Evolutionary conservation across 1,140 invertebrate genomes (phyloP), one percentile per base, ranked within the genome.

Genomic region (Ooceraea biroi): DNA sequence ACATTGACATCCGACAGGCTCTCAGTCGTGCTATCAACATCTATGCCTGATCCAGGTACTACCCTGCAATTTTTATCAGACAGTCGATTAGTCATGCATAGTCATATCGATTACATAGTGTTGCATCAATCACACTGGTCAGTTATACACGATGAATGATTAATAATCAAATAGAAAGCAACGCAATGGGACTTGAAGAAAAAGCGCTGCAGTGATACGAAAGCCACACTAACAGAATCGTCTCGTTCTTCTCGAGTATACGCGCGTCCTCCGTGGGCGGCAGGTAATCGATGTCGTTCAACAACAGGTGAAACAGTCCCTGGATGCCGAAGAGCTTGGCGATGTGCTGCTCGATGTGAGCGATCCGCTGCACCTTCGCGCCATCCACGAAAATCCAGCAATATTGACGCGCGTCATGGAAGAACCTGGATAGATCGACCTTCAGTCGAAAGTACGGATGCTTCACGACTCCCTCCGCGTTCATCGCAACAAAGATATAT

Each of bases 221-320:
- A 72, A 73, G 36, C 22, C 19, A 46, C 52, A 71, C 80, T 90
- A 74, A 90, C 91, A 74, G n/a, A 14, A 92, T 82, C 0, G 72
- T 83, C 61, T 91, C 90, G n/a, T 90, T 85, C 3, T 90, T 84
- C 3, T 90, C 85, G 0, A 91, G 58, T 71, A 92, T 63, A 10
- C 90, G 82, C 27, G 92, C 74, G 73, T 93, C 91, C 36, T 93
- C 93, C n/a, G 78, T 84, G 4, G 88, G 77, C 11, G 92, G 92
- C 11, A 93, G 76, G 83, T 92, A 90, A 27, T 91, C 88, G 4
- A 50, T 83, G 7, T 90, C 84, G 1, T 91, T 85, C 3, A 85
- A 74, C 10, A 91, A 10, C 7, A 93, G 82, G 60, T 93, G 86
- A 52, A 93, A 93, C 0, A 90, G 86, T 48, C 88, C 73, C 36